Evolutionary conservation across 2,113 vertebrate species (phyloP).

Genomic region (Pachycephala philippinensis): DNA sequence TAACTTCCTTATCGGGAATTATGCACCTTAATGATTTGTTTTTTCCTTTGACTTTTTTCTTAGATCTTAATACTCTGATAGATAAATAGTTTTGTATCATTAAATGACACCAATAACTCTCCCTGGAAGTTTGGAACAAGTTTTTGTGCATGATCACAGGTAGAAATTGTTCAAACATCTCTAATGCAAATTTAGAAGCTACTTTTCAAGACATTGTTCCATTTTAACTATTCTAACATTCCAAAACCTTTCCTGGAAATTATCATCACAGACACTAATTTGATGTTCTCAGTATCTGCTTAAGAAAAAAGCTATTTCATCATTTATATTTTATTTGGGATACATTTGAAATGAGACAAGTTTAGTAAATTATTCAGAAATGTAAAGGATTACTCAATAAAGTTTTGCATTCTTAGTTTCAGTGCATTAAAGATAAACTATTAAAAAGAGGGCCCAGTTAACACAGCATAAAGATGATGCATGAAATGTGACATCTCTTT

Average conservation of each 20-base stretch:
- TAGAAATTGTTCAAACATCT: not conserved
- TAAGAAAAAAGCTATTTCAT: not conserved
- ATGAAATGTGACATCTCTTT: constrained; percentile 78
- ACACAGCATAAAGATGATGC: constrained; percentile 67
- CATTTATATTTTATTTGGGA: constrained; percentile 56
- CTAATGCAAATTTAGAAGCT: not conserved
- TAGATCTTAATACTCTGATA: constrained; percentile 24
- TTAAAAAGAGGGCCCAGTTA: constrained; percentile 59
- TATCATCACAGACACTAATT: not conserved
- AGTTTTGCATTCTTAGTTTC: constrained; percentile 56
- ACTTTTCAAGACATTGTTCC: not conserved
- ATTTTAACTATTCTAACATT: not conserved
- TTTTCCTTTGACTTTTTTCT: not conserved
- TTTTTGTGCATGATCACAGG: not conserved
- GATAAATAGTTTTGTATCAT: not conserved
- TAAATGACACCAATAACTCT: not conserved
- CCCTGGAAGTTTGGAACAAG: not conserved
- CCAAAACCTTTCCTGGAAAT: constrained; percentile 8
- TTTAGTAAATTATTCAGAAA: constrained; percentile 41
- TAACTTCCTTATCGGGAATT: not conserved
- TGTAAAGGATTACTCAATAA: constrained; percentile 34
- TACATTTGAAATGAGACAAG: constrained; percentile 44
- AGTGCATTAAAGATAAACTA: constrained; percentile 29
- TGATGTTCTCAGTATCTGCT: not conserved
- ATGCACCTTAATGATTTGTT: not conserved